Evolutionary conservation across 2,888 invertebrate species (phyloP), one percentile per base, ranked within the genome.

Genomic region (Mesorhabditis sp.): DNA sequence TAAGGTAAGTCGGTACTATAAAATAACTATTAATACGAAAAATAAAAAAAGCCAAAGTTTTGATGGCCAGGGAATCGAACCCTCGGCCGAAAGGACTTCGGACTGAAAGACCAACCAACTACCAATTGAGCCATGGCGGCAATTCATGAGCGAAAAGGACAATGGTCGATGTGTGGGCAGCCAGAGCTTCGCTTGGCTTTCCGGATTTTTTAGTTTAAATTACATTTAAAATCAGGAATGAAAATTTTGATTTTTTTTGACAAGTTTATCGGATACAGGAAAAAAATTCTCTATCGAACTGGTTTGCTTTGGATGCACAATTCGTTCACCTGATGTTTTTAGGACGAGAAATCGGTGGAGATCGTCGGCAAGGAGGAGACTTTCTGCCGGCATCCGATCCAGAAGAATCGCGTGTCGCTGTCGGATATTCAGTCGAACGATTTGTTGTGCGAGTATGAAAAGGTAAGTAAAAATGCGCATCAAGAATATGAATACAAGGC

Each of bases 381-480:
- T 83, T 91, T 91, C 85, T 93, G 93, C 87, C 91, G 91, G 86
- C 89, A 93, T 75, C 88, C 92, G 71, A 92, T 92, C 86, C 91
- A 92, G 84, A 65, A 62, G 10, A 72, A 68, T n/a, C 65, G 68
- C 6, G 64, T 75, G 4, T 44, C 66, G 4, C 58, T 80, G 41
- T 66, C 69, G 6, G 58, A 58, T 0, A 28, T 82, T 44, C 63
- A 70, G 5, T 71, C 69, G 41, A 68, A 74, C 4, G 80, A 83
- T 62, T 72, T 81, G 15, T 74, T 84, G 5, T 82, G 83, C 68
- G 66, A 70, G 4, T 61, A 50, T 15, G 5, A 58, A 2, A 41
- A 28, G 58, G 41, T 66, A 10, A 43, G 28, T 44, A n/a, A 42
- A 63, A 15, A 63, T 63, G 3, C 63, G 28, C 28, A 28, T 28